A percentile compares a stretch with the other conserved stretches of the same genome.
Conservation (phyloP, 2,113 vertebrate species). For the Macquaria ambigua region DNA sequence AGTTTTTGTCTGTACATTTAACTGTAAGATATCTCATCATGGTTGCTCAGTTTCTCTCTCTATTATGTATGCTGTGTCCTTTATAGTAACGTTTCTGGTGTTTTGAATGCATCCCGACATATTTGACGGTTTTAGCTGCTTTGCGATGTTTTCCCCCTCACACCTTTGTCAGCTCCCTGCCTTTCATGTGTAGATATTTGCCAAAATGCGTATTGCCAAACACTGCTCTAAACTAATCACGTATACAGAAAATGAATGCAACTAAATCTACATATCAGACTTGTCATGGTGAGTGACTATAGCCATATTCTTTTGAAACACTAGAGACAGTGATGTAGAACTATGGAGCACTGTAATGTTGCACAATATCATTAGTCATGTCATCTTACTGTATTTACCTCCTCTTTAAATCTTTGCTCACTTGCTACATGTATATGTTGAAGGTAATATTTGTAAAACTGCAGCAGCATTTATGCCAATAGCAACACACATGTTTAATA, state of each 20-base stretch:
- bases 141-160: constrained; percentile 13
- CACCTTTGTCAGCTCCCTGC: constrained; percentile 10
- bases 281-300: constrained; percentile 51
- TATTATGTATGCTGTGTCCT: constrained; percentile 52
- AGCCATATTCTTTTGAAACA: constrained; percentile 68
- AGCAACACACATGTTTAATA: constrained; percentile 49
- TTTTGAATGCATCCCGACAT: constrained; percentile 63
- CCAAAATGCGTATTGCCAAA: constrained; percentile 60
- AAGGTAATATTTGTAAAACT: constrained; percentile 34
- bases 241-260: constrained; percentile 63
- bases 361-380: constrained; percentile 54
- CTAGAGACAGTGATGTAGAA: constrained; percentile 43
- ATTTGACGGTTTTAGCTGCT: constrained; percentile 50
- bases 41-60: constrained; percentile 44
- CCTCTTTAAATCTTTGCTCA: constrained; percentile 40
- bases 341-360: constrained; percentile 42
- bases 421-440: constrained; percentile 47
- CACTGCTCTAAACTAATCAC: constrained; percentile 49
- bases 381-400: constrained; percentile 64
- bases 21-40: constrained; percentile 42
- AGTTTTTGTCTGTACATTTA: constrained; percentile 46
- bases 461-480: constrained; percentile 31
- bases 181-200: constrained; percentile 55
- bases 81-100: constrained; percentile 61
- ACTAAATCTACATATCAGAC: constrained; percentile 62